Evolutionary conservation across 30 jellyfish, hydroid and myxozoan species (phyloP).

Genomic region (Phacellophora camtschatica): DNA sequence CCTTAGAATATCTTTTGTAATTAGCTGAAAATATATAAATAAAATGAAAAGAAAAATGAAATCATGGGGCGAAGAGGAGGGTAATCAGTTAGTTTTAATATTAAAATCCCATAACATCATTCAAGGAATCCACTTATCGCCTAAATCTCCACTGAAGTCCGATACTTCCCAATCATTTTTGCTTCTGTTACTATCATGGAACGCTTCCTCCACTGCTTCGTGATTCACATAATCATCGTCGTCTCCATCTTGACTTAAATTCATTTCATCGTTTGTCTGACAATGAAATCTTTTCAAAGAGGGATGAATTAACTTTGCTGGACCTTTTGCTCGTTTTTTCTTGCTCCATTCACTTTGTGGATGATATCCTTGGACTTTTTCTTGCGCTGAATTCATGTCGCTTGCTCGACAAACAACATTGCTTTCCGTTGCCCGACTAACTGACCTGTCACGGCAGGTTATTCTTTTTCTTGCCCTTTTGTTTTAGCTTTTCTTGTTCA

Average conservation of each 20-base stretch:
- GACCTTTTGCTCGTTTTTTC: not conserved
- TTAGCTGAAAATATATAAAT: too few relatives aligned
- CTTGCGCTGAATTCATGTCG: not conserved
- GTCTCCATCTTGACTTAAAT: not conserved
- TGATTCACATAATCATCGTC: not conserved
- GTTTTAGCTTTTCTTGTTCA: slow-evolving; percentile 1
- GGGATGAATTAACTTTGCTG: not conserved
- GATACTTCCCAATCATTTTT: slow-evolving; percentile 12
- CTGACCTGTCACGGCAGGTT: not conserved
- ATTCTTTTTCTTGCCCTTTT: not conserved
- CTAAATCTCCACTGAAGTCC: slow-evolving; percentile 11
- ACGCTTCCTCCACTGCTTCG: not conserved
- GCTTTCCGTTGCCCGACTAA: not conserved
- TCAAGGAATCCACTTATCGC: slow-evolving; percentile 3
- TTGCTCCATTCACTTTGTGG: not conserved
- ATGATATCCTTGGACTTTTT: not conserved
- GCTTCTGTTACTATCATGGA: not conserved
- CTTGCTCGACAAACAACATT: not conserved
- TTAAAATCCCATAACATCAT: not conserved
- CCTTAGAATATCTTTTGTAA: too few relatives aligned
- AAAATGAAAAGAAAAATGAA: too few relatives aligned
- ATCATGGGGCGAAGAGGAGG: not conserved
- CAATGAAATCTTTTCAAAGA: not conserved
- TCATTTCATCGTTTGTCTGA: slow-evolving; percentile 19
- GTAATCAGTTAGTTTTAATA: not conserved